Evolutionary conservation across 2,888 invertebrate species (phyloP).

Genomic region (Liodrosophila aerea): DNA sequence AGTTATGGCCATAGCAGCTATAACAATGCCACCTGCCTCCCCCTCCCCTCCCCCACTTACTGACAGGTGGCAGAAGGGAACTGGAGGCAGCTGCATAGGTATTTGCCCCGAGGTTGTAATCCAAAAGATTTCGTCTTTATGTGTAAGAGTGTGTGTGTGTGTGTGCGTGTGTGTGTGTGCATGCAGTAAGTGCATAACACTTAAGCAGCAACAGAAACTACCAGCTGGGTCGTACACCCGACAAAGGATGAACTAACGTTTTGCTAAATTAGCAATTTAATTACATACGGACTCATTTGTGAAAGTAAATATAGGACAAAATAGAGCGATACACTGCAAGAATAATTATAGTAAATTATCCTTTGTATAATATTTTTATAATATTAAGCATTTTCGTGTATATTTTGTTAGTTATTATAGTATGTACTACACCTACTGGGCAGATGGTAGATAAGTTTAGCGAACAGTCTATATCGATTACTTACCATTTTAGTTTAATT

Average conservation of each 20-base stretch:
- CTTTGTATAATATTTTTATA: too few species aligned
- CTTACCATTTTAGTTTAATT: too few species aligned
- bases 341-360: too few species aligned
- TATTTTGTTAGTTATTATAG: too few species aligned
- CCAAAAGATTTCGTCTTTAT: constrained; percentile 68
- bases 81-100: constrained; percentile 2
- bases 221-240: constrained; percentile 57
- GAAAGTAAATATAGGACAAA: neutral
- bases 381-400: too few species aligned
- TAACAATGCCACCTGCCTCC: constrained; percentile 37
- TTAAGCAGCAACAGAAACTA: constrained; percentile 61
- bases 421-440: too few species aligned
- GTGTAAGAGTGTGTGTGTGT: constrained; percentile 13
- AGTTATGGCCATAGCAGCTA: constrained; percentile 63
- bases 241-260: constrained; percentile 41
- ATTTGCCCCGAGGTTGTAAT: constrained; percentile 68
- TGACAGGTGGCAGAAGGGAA: constrained; percentile 24
- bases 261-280: neutral
- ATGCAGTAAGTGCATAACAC: constrained; percentile 71
- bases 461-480: too few species aligned
- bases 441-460: too few species aligned
- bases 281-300: neutral
- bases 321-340: too few species aligned
- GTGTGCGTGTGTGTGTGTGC: constrained; percentile 31
- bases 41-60: constrained; percentile 3